A percentile compares a stretch with the other conserved stretches of the same genome.
These are phyloP conservation scores for Triplophysa siluroides DNA, from an alignment of 2,113 vertebrate species.

Conservation along the genomic window DNA sequence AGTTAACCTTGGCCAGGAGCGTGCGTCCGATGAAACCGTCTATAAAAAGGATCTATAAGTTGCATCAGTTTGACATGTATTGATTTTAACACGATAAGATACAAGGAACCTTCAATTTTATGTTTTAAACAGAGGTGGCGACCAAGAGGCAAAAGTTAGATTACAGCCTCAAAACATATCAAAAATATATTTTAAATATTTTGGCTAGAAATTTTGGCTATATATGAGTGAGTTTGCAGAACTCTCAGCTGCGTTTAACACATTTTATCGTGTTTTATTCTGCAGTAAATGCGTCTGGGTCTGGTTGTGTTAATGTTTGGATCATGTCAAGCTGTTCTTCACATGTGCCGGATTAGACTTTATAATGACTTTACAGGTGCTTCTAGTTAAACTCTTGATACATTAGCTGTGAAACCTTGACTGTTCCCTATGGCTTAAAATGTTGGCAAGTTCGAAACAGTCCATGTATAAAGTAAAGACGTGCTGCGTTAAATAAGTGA, in stretches of 20 bases:
- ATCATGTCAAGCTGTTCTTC: constrained; percentile 43
- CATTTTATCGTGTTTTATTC: not conserved
- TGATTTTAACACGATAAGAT: no score
- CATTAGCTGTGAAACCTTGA: constrained; percentile 68
- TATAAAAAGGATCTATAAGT: no score
- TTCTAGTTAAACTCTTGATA: constrained; percentile 70
- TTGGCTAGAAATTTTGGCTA: no score
- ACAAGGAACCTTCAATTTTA: no score
- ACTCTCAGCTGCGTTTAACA: not conserved
- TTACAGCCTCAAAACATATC: no score
- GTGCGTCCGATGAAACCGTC: no score
- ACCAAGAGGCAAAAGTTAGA: no score
- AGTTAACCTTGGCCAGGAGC: no score
- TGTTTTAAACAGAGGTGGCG: no score
- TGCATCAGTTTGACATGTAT: no score
- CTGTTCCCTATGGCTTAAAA: constrained; percentile 60
- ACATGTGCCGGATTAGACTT: constrained; percentile 64
- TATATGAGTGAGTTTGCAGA: no score
- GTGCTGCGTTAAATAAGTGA: constrained; percentile 49
- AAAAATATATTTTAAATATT: no score
- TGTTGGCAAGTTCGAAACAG: constrained; percentile 64
- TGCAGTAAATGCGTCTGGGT: not conserved
- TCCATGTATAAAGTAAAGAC: constrained; percentile 53
- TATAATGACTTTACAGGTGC: constrained; percentile 63
- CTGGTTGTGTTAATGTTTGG: constrained; percentile 54